Conservation (phyloP, 2,113 vertebrate species). For the Calypte anna region DNA sequence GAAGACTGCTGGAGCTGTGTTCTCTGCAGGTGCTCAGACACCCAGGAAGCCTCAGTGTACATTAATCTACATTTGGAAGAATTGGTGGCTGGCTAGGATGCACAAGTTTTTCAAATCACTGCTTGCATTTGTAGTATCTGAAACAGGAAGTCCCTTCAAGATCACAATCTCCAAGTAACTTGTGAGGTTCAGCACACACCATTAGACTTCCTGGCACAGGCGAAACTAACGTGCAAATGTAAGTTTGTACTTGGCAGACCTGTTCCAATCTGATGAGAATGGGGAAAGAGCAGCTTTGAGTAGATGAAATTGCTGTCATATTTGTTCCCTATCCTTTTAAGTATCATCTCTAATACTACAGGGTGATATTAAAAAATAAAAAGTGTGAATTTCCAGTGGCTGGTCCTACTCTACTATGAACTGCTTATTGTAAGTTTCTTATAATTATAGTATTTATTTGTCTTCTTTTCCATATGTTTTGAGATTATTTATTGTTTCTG, state of each 20-base stretch:
- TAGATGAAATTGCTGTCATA: background rate
- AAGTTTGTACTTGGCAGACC: background rate
- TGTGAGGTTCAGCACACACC: rapidly evolving
- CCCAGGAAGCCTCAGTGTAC: background rate
- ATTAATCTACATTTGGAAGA: background rate
- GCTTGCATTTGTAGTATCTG: rapidly evolving
- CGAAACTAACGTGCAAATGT: background rate
- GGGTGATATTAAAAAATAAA: background rate
- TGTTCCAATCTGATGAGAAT: background rate
- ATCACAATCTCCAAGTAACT: rapidly evolving
- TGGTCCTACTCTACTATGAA: background rate
- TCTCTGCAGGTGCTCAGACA: background rate
- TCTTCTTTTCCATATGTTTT: background rate
- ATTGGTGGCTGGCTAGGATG: rapidly evolving
- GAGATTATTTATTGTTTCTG: background rate
- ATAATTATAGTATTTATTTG: background rate
- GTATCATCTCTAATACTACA: background rate
- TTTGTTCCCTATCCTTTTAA: background rate
- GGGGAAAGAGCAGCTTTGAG: background rate
- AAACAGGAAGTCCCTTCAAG: background rate
- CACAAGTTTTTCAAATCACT: background rate
- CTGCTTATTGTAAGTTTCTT: background rate
- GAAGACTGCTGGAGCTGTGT: rapidly evolving
- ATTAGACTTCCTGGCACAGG: background rate
- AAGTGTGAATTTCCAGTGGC: background rate